Evolutionary conservation across 92 coral and sea anemone genomes (phyloP), one percentile per base, ranked within the genome.

Genomic region (Porites evermanni): DNA sequence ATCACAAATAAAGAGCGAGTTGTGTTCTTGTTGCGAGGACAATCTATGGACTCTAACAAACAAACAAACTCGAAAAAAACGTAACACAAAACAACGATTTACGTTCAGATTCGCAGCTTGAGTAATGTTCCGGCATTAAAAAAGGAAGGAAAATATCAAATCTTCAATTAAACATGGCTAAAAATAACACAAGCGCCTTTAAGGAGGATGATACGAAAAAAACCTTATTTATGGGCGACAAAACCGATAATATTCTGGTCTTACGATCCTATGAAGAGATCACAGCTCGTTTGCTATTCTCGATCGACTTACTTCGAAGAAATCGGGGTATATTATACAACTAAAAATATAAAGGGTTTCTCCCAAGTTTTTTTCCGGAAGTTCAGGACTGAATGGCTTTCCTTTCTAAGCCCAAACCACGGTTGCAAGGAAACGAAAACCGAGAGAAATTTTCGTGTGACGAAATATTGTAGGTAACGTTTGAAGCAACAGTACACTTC

Each of bases 51-150:
- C 20, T 19, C 64, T 23, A 53, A 20, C 78, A 53, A 74, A 74
- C 78, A 74, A 74, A 74, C 78, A 74, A 53, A 74, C 64, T 32
- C 4, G 12, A 74, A 12, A 53, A 38, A 74, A 74, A 53, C 47
- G 47, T 38, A 38, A 38, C 47, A 38, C 47, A 38, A 38, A 38
- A 38, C 47, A 8, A 72, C 77, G 77, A 51, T 50, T 58, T 60
- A n/a, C 23, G 78, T 74, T 74, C 6, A 38, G 47, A 38, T 38
- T 53, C 8, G 12, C 64, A 74, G n/a, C 38, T 53, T 17, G 14
- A 74, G 18, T 51, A 10, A n/a, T 53, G 12, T 8, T 20, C 0
- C 10, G 12, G 32, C 44, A 44, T 51, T 12, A 8, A 74, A 53
- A 5, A 6, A 21, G 14, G 26, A 4, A 10, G 47, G 47, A 38